Percentiles rank a stretch among this genome's conserved stretches.
Evolutionary conservation across 2,797 vertebrate genomes (phyloP).

Genomic region (Acomys russatus): DNA sequence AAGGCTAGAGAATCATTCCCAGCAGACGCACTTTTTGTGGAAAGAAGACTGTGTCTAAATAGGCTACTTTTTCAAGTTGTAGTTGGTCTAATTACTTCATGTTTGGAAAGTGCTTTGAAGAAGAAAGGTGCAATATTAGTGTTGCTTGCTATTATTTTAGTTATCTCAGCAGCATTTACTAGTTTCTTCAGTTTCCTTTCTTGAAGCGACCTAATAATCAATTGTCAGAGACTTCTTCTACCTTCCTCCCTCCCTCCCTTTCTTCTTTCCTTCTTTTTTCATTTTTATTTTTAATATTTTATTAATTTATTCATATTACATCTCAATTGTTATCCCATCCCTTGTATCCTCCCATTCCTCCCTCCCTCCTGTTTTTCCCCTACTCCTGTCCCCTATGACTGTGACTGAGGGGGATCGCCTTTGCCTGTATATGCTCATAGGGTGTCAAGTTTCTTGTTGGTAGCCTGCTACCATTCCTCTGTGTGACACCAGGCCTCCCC

Average conservation of each 20-base stretch:
- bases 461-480: too few relatives aligned
- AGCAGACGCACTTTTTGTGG: constrained; percentile 54
- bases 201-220: constrained; percentile 66
- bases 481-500: too few relatives aligned
- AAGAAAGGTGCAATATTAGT: constrained; percentile 79
- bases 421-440: too few relatives aligned
- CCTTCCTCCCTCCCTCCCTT: neutral
- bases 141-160: constrained; percentile 76
- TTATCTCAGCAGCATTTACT: constrained; percentile 59
- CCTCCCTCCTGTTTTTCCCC: too few relatives aligned
- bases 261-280: too few relatives aligned
- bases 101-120: constrained; percentile 83
- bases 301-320: too few relatives aligned
- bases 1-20: constrained; percentile 54
- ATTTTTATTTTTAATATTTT: too few relatives aligned
- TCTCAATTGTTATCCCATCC: too few relatives aligned
- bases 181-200: constrained; percentile 77
- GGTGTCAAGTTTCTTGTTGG: too few relatives aligned
- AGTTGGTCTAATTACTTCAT: constrained; percentile 84
- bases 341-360: too few relatives aligned
- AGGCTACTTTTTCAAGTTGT: constrained; percentile 77
- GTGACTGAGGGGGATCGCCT: too few relatives aligned
- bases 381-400: too few relatives aligned
- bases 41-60: constrained; percentile 75
- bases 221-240: neutral